Evolutionary conservation across 2,888 invertebrate genomes (phyloP).

Genomic region (Zootermopsis nevadensis): DNA sequence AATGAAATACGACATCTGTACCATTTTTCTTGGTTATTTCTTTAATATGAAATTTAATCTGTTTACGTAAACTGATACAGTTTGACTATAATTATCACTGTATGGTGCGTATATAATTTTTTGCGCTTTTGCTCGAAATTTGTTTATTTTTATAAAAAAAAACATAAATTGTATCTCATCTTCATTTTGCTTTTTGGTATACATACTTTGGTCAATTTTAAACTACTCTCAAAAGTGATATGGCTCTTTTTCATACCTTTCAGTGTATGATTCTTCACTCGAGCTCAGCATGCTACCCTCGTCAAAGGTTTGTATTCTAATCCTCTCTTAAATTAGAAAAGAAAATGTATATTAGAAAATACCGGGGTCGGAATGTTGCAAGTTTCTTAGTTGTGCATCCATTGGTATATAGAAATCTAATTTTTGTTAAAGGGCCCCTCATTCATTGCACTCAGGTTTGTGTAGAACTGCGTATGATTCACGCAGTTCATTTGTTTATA

Average conservation of each 20-base stretch:
- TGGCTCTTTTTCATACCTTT: slow-evolving; percentile 48
- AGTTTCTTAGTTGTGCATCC: too few relatives aligned
- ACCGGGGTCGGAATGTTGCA: slow-evolving; percentile 48
- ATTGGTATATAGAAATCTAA: too few relatives aligned
- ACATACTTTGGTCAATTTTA: slow-evolving; percentile 25
- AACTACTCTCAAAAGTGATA: slow-evolving; percentile 1
- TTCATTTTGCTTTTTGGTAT: slow-evolving; percentile 37
- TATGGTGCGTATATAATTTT: too few relatives aligned
- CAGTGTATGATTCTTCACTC: slow-evolving; percentile 53
- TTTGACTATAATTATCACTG: too few relatives aligned
- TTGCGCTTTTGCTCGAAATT: too few relatives aligned
- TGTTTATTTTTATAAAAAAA: neutral
- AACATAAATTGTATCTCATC: neutral
- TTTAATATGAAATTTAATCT: too few relatives aligned
- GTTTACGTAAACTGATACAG: too few relatives aligned
- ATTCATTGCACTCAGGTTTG: too few relatives aligned
- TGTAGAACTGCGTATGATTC: too few relatives aligned
- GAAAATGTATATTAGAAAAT: neutral
- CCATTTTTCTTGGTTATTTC: neutral
- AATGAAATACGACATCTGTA: slow-evolving; percentile 1
- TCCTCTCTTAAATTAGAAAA: slow-evolving; percentile 12
- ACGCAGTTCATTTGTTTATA: too few relatives aligned
- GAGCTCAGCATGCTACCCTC: slow-evolving; percentile 52
- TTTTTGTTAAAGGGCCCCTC: too few relatives aligned
- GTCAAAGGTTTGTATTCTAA: slow-evolving; percentile 51